Evolutionary conservation across 2,113 vertebrate genomes (phyloP).

Genomic region (Pangasianodon hypophthalmus): DNA sequence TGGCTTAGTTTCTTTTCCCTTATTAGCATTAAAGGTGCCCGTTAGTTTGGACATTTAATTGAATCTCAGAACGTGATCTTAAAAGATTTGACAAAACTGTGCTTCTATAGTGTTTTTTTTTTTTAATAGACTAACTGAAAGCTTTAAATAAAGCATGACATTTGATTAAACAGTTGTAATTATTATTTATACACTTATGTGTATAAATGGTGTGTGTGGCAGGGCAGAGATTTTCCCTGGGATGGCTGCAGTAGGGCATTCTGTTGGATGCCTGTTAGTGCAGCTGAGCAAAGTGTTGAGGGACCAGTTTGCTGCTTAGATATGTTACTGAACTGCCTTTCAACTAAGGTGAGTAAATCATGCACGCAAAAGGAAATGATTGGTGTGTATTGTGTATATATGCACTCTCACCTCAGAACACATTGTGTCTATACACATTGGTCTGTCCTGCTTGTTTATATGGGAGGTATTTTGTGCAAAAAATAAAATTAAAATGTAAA

Average conservation of each 20-base stretch:
- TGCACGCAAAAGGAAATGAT: neutral
- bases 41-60: neutral
- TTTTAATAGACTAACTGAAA: neutral
- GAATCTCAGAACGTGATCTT: neutral
- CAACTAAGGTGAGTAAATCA: conserved; percentile 69
- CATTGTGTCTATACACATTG: neutral
- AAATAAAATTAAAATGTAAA: neutral
- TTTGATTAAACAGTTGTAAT: neutral
- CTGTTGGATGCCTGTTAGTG: conserved; percentile 81
- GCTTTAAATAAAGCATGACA: neutral
- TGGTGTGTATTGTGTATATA: neutral
- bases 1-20: neutral
- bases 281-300: conserved; percentile 66
- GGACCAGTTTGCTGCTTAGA: conserved; percentile 87
- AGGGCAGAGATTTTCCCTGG: conserved; percentile 93
- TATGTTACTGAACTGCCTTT: conserved; percentile 79
- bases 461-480: neutral
- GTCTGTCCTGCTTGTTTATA: neutral
- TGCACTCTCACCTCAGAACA: neutral
- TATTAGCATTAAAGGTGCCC: neutral
- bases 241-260: conserved; percentile 90
- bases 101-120: neutral
- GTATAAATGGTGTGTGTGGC: neutral
- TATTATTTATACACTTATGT: neutral
- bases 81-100: neutral